Evolutionary conservation across 2,113 vertebrate species (phyloP).

Genomic region (Mungos mungo): DNA sequence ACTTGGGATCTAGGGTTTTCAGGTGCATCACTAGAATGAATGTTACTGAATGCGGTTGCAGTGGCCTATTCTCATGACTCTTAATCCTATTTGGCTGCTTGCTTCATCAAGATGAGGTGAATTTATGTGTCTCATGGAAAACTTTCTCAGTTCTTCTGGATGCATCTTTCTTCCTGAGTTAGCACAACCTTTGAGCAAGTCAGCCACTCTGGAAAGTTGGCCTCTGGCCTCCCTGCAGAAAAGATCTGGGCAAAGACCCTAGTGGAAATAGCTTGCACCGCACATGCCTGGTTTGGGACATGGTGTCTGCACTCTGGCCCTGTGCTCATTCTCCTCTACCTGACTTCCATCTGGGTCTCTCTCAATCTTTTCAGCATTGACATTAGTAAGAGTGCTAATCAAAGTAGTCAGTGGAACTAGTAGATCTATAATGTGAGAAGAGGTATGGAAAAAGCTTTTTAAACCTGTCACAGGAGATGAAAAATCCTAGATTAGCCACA

Average conservation of each 20-base stretch:
- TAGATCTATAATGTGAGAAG: not conserved
- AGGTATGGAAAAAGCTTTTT: not conserved
- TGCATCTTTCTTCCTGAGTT: not conserved
- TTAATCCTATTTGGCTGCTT: not conserved
- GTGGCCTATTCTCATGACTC: not conserved
- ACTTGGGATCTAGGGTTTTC: not conserved
- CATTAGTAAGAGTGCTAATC: not conserved
- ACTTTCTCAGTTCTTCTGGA: not conserved
- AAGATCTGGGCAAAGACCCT: not conserved
- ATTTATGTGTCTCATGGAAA: not conserved
- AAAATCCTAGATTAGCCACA: not conserved
- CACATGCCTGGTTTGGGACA: not conserved
- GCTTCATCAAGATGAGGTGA: not conserved
- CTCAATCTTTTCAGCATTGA: not conserved
- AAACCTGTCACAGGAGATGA: not conserved
- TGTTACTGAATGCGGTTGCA: not conserved
- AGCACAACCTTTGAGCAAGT: not conserved
- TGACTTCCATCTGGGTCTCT: not conserved
- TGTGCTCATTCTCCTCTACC: not conserved
- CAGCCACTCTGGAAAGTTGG: not conserved
- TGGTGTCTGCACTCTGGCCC: not conserved
- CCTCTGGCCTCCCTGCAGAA: not conserved
- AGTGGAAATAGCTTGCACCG: not conserved
- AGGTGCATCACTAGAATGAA: not conserved
- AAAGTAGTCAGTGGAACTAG: not conserved